Evolutionary conservation across 2,888 invertebrate genomes (phyloP).

Genomic region (Tetragonula carbonaria): DNA sequence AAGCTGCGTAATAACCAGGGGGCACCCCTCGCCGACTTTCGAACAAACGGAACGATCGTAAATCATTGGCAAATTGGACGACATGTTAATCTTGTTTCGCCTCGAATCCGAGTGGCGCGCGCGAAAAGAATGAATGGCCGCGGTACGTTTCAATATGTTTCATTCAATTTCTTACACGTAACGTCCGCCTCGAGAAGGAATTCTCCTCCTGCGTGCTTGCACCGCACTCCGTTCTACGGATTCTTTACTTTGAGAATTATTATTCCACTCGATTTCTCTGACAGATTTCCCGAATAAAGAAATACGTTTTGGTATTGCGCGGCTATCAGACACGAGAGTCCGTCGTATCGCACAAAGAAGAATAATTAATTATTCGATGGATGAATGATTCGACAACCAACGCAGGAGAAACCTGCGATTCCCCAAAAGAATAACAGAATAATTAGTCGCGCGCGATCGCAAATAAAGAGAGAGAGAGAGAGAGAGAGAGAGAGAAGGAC

Average conservation of each 20-base stretch:
- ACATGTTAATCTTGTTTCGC: conserved; percentile 77
- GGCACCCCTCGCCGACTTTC: conserved; percentile 68
- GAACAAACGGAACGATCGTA: conserved; percentile 71
- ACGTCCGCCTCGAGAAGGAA: not conserved
- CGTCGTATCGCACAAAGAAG: not conserved
- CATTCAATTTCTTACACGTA: conserved; percentile 47
- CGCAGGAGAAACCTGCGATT: not conserved
- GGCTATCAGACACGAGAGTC: not conserved
- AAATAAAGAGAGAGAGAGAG: not conserved
- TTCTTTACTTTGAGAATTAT: too few relatives aligned
- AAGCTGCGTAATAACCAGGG: conserved; percentile 76
- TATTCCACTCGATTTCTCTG: too few relatives aligned
- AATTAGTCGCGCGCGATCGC: not conserved
- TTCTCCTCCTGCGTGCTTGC: not conserved
- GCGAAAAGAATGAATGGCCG: conserved; percentile 57
- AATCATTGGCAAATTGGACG: conserved; percentile 75
- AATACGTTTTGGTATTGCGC: not conserved
- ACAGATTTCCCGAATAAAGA: too few relatives aligned
- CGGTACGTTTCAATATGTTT: conserved; percentile 46
- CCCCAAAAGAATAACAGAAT: not conserved
- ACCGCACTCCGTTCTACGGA: too few relatives aligned
- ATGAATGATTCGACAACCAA: too few relatives aligned
- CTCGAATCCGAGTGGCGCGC: conserved; percentile 65
- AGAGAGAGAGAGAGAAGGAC: too few relatives aligned
- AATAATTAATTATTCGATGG: not conserved